Conservation (phyloP, 2,797 vertebrate species). For the Megaceryle alcyon region DNA sequence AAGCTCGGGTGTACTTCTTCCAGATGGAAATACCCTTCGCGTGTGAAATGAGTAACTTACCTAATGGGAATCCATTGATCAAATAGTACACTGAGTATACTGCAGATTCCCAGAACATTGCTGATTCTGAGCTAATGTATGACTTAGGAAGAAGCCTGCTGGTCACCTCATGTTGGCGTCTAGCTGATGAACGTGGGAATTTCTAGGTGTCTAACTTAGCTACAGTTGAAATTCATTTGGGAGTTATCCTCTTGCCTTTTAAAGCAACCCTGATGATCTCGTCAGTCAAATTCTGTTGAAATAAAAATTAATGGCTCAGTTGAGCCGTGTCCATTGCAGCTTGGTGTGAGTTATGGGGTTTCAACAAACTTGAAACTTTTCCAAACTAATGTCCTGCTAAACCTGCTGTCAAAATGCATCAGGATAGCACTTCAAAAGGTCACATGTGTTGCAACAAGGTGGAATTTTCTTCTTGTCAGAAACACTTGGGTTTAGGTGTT, state of each 20-base stretch:
- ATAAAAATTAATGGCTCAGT: neutral
- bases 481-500: neutral
- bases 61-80: neutral
- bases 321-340: fast-evolving
- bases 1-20: neutral
- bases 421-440: neutral
- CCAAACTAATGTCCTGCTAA: neutral
- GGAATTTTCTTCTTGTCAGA: neutral
- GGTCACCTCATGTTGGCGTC: neutral
- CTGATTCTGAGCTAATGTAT: neutral
- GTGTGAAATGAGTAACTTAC: neutral
- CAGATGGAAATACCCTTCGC: neutral
- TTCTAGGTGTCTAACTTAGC: fast-evolving
- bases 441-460: neutral
- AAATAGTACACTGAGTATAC: neutral
- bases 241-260: neutral
- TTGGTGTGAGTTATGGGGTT: neutral
- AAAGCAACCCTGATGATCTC: neutral
- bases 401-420: neutral
- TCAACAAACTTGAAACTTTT: neutral
- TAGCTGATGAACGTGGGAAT: neutral
- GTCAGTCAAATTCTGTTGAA: neutral
- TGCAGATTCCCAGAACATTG: neutral
- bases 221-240: neutral
- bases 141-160: neutral